Evolutionary conservation across 2,888 invertebrate species (phyloP), one percentile per base, ranked within the genome.

Genomic region (Aleiodes testaceus): DNA sequence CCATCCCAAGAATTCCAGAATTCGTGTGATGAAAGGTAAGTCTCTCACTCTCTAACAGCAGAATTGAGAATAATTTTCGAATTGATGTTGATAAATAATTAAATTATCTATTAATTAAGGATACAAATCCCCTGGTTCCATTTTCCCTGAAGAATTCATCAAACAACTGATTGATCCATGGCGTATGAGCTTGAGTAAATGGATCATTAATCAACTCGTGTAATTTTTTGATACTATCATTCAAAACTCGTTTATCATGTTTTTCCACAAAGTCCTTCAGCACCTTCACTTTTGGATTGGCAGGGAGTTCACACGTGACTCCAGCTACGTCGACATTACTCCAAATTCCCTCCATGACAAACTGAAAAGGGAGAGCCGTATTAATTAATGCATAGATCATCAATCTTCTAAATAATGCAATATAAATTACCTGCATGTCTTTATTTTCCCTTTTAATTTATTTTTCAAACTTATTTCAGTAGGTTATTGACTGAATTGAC

Each of bases 41-140:
- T 88, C 84, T 72, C 76, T 79, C 6, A 88, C 72, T 72, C 81
- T 83, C 88, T 88, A 65, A 42, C 66, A 53, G 74, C 70, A 69
- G 59, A 52, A 36, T 74, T 70, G 73, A 75, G 70, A 71, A 73
- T 69, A 73, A 70, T 74, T 70, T 55, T 71, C 12, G 50, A 14
- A 66, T 72, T 42, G 11, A 26, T 59, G 18, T 49, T 61, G 16
- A 49, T 36, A 16, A 65, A 68, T 59, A 22, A 55, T 26, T 59
- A 36, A 30, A 30, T 50, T 30, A 12, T 59, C 64, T 44, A 49
- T 42, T 1, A 11, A 44, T 18, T 14, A 84, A 84, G 84, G 84
- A 85, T 85, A 85, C 85, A 49, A 78, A 85, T 74, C 80, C 84
- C 9, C 67, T 45, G 22, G 72, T 36, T 52, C 66, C 78, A 12